Conservation (phyloP, 2,113 vertebrate species). For the Macrotis lagotis region DNA sequence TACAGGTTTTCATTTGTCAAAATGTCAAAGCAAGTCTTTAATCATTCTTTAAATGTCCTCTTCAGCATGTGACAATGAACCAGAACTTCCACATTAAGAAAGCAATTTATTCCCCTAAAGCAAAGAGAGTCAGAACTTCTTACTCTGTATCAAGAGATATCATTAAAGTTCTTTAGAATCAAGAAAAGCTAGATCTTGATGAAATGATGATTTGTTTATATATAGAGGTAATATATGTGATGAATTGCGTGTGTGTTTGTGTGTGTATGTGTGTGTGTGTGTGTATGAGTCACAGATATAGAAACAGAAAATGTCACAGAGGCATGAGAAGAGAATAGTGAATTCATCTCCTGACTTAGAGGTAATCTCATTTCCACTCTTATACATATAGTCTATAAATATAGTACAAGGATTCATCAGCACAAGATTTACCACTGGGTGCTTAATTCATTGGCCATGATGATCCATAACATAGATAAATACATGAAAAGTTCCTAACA, state of each 20-base stretch:
- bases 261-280: neutral
- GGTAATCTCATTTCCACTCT: neutral
- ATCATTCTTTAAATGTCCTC: constrained; percentile 41
- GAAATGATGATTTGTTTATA: neutral
- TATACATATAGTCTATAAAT: too few species aligned
- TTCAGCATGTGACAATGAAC: constrained; percentile 27
- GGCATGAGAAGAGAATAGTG: neutral
- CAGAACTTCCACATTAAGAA: constrained; percentile 39
- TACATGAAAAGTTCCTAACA: neutral
- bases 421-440: neutral
- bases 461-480: neutral
- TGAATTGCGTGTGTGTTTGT: neutral
- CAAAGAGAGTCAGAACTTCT: neutral
- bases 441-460: neutral
- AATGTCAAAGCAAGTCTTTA: constrained; percentile 63
- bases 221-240: neutral
- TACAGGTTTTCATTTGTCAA: constrained; percentile 61
- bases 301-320: neutral
- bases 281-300: neutral
- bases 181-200: neutral
- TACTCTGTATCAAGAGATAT: neutral
- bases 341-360: neutral
- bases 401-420: neutral
- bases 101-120: neutral
- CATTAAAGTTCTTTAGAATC: constrained; percentile 41